Conservation (phyloP, 2,797 vertebrate species). For the Diglossa cyanea region DNA sequence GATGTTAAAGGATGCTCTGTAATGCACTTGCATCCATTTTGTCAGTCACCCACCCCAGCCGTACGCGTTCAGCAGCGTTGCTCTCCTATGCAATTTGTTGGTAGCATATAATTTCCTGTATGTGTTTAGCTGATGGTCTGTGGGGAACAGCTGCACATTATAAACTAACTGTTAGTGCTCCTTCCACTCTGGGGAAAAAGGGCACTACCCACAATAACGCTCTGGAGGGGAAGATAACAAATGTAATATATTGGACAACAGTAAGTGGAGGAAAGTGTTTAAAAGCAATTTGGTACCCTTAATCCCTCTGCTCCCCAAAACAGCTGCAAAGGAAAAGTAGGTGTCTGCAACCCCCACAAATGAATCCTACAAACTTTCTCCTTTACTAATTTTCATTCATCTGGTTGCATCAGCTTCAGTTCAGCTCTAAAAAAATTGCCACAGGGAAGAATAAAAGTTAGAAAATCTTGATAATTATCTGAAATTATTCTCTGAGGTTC, state of each 20-base stretch:
- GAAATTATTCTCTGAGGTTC: constrained; percentile 6
- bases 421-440: background rate
- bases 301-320: background rate
- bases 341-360: background rate
- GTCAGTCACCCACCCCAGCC: background rate
- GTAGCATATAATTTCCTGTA: background rate
- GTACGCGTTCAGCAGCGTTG: rapidly evolving
- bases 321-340: background rate
- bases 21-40: background rate
- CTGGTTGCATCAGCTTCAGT: background rate
- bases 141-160: background rate
- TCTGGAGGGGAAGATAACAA: background rate
- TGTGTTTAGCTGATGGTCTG: background rate
- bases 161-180: background rate
- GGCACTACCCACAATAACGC: background rate
- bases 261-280: background rate
- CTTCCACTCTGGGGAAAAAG: background rate
- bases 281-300: background rate
- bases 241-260: background rate
- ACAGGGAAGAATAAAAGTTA: background rate
- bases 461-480: constrained; percentile 10
- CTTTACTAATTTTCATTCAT: background rate
- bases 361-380: background rate
- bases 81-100: constrained; percentile 8
- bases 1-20: background rate